Evolutionary conservation across 2,113 vertebrate genomes (phyloP), one percentile per base, ranked within the genome.

Genomic region (Bambusicola thoracicus): DNA sequence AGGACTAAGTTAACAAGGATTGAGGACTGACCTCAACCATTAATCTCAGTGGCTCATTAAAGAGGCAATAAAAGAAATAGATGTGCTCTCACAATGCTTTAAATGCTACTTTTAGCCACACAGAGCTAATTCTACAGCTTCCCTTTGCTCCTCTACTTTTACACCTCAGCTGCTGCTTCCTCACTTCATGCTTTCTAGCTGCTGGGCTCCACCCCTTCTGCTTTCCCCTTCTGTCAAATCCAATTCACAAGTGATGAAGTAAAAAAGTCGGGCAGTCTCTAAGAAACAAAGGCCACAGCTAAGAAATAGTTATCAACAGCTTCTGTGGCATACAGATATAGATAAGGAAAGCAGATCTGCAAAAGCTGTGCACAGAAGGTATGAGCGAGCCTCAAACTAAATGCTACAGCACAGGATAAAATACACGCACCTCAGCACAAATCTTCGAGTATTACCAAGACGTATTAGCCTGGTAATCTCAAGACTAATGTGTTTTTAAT

Each of bases 41-140:
- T 89, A 94, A 90, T 89, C 81, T 67, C 19, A 69, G 61, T 1
- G 59, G 91, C 80, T 79, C 58, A 70, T 77, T 91, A 93, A 80
- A 91, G 67, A 69, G 18, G 44, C 53, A 89, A 93, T 55, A 66
- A 91, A 93, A 82, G 24, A 73, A 85, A 90, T 20, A 36, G 67
- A 89, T 92, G 82, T 89, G 59, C 51, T 77, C 63, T 92, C 65
- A 21, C 48, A 68, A 36, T 38, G 63, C 30, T 32, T 66, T 56
- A 87, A 82, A 63, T 65, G 88, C 78, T 81, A 69, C 67, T 91
- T 87, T 18, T 11, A 89, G 61, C 27, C 49, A 69, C 34, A 41
- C 79, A 55, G 48, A 92, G 74, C 32, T 46, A 40, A 87, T 46
- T 73, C 67, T 58, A 44, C 44, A 86, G 63, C 15, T 49, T 62